Evolutionary conservation across 2,888 invertebrate species (phyloP), one percentile per base, ranked within the genome.

Genomic region (Sycophila texana): DNA sequence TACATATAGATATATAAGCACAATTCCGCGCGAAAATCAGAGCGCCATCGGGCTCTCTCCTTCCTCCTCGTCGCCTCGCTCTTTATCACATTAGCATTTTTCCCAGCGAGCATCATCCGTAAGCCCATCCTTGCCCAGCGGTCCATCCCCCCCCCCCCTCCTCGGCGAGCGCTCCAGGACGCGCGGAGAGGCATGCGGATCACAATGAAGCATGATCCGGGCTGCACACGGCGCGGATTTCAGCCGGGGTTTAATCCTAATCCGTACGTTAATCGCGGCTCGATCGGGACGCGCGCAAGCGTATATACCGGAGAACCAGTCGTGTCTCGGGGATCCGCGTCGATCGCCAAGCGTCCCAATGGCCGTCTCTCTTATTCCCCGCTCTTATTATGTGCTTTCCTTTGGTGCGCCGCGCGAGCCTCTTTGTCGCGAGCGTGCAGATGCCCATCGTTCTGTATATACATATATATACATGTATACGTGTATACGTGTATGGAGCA

Each of bases 211-310:
- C 39, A 7, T 39, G 39, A 39, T 39, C 39, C 63, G 66, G 60
- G 12, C 22, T 7, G 49, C 57, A 51, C 22, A 26, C 12, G 26
- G 47, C 22, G 30, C 74, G 74, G 61, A 74, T 66, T 67, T 71
- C 70, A 63, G 18, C 68, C 55, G 30, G 30, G 58, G 83, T 83
- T 85, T 88, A 88, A 89, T 89, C 89, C 89, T 89, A 89, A 89
- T 89, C 89, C 89, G 86, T 84, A 86, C 88, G 89, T 87, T 89
- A 89, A 89, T 89, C 89, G 89, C 83, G 84, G 89, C 89, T 88
- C 84, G 85, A 77, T 77, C 73, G 39, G 39, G 39, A 39, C 39
- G 39, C 39, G 39, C 39, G 39, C 39, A 39, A 39, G 39, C 39
- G 26, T 26, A 3, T 3, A 3, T 3, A 26, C 26, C 77, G 72